These are phyloP conservation scores for Elachura formosa DNA, from an alignment of 2,113 vertebrate genomes.

Conservation along the genomic window DNA sequence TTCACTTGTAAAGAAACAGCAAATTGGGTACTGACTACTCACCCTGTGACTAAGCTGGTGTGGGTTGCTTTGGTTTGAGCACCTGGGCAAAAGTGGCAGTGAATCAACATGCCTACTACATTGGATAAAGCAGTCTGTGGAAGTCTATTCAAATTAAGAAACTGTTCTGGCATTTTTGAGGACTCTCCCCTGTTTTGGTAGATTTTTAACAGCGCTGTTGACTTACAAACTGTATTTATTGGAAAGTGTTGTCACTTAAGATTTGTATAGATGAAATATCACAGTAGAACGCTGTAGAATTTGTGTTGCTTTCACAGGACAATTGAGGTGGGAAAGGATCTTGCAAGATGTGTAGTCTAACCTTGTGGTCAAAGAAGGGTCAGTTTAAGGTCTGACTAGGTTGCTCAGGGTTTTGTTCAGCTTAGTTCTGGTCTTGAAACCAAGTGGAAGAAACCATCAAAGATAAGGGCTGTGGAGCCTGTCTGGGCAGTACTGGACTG, in stretches of 20 bases:
- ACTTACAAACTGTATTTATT: background rate
- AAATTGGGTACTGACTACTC: background rate
- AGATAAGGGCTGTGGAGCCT: background rate
- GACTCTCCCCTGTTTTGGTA: background rate
- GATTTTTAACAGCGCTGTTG: background rate
- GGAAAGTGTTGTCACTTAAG: background rate
- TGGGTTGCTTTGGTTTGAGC: background rate
- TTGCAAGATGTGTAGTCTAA: background rate
- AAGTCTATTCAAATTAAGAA: background rate
- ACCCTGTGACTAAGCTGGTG: background rate
- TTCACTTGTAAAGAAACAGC: background rate
- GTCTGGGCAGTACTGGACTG: background rate
- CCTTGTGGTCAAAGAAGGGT: background rate
- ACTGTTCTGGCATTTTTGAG: background rate
- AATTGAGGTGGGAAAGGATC: background rate
- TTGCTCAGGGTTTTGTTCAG: conserved; percentile 1
- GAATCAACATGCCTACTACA: background rate
- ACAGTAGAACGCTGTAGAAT: background rate
- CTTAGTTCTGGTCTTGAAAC: background rate
- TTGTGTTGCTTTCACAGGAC: background rate
- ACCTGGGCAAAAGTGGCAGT: background rate
- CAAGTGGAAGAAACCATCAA: background rate
- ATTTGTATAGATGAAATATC: background rate
- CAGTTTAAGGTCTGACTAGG: background rate
- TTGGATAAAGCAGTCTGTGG: background rate